Evolutionary conservation across 2,888 invertebrate genomes (phyloP), one percentile per base, ranked within the genome.

Genomic region (Abscondita cerata): DNA sequence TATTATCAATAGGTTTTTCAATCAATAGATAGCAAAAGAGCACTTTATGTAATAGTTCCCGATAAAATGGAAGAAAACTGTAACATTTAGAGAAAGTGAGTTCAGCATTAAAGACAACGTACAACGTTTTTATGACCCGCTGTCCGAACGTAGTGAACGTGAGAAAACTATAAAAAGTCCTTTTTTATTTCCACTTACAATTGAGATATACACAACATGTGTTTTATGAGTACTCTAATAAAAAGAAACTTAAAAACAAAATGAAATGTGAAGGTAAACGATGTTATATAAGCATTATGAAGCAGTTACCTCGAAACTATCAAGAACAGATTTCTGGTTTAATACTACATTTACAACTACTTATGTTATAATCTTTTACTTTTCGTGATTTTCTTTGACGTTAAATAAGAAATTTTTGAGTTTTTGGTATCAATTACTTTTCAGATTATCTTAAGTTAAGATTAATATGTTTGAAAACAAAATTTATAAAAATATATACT

Each of bases 121-220:
- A 41, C 41, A 41, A 41, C 18, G 18, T 44, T 44, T 44, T 44
- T 44, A 44, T 44, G 44, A 44, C 44, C 44, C 19, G 44, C 44
- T 44, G 16, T 19, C 18, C 19, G 44, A 44, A 44, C 18, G 44
- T 18, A 16, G 44, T 18, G 18, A 44, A 44, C 44, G 44, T 44
- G 44, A 44, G 44, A 44, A 19, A 44, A 44, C 44, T 44, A 44
- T 44, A 18, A 44, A 44, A 11, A 5, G 16, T 12, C 12, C 13
- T 41, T 16, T 41, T 41, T 12, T 44, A 19, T 18, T 44, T 44
- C 19, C 16, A 44, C 18, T 44, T 44, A 44, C 44, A 44, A 44
- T 44, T 44, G 44, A 44, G 44, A 44, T 44, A 12, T 11, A 36
- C 36, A 44, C 44, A 44, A 44, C 44, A 19, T 44, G 44, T n/a